Base-by-base conservation (phyloP, 2,888 invertebrate genomes). In the Leptinotarsa juncta region DNA sequence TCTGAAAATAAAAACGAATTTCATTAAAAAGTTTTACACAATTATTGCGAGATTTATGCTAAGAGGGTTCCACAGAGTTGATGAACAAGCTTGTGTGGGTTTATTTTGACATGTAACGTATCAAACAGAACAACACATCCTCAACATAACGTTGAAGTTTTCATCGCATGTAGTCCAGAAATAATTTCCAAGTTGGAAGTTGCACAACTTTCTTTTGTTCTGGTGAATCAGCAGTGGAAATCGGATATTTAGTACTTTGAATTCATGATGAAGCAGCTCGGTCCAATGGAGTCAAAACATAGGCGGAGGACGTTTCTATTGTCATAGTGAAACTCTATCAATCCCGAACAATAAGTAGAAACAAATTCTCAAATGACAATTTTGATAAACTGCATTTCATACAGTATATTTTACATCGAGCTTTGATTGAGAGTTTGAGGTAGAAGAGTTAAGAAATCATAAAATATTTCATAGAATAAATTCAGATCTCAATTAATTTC, bases 141-240 rank as follows among this genome's bases (percentile, higher is more conserved):
- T 66, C 70, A 77, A 74, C 76, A 69, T 65, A 65, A 57, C 51
- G 49, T 60, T 70, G 50, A n/a, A 50, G 68, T 53, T 51, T 67
- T 55, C 68, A 73, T 53, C 66, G 65, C 60, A 65, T 74, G 50
- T 20, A 49, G 50, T 65, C 65, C 57, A 62, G 71, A 74, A 74
- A 74, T 74, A 72, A 76, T 72, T 68, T 73, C 23, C 60, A 76
- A 76, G 72, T 76, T 76, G 71, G 65, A 72, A 76, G 74, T 74
- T 76, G 66, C 50, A 18, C 72, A 76, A 76, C 74, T 76, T 74
- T 73, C 75, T 74, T 77, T 77, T 77, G 77, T 77, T 75, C 72
- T 49, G 12, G 65, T 32, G 71, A 74, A 73, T 73, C 74, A 65
- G 70, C 68, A 66, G 49, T 49, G 55, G 49, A 48, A 62, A 32